Percentiles rank a stretch among this genome's conserved stretches.
These are phyloP conservation scores for Myioborus melanocephalus DNA, from an alignment of 2,797 vertebrate species.

Conservation along the genomic window DNA sequence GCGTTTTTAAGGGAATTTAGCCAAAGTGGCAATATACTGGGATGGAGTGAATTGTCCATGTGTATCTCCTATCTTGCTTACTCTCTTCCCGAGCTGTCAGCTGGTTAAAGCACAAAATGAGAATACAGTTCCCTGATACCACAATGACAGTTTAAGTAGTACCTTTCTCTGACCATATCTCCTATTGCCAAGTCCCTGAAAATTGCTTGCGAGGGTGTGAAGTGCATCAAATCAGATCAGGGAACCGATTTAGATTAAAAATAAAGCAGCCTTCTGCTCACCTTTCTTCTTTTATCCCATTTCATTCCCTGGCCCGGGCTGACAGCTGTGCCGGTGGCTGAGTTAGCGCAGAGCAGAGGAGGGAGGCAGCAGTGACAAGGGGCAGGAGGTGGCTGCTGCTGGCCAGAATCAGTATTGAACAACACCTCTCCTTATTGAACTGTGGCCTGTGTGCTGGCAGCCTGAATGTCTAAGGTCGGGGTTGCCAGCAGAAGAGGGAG, in stretches of 20 bases:
- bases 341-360: not conserved
- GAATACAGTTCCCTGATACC: not conserved
- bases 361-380: not conserved
- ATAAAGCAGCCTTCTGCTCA: not conserved
- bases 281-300: not conserved
- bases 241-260: conserved; percentile 23
- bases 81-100: not conserved
- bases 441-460: not conserved
- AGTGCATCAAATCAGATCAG: conserved; percentile 28
- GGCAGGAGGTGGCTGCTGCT: not conserved
- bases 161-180: conserved; percentile 17
- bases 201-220: conserved; percentile 12
- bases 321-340: fast-evolving
- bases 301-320: not conserved
- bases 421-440: not conserved
- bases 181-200: not conserved
- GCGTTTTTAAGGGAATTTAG: not conserved
- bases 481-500: not conserved
- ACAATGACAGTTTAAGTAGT: not conserved
- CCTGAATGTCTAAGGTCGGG: not conserved
- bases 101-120: not conserved
- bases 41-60: not conserved
- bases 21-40: not conserved
- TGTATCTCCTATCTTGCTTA: not conserved
- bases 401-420: not conserved